Percentiles rank a stretch among this genome's conserved stretches.
Conservation (phyloP, 2,888 invertebrate genomes). For the Apodemia zela region DNA sequence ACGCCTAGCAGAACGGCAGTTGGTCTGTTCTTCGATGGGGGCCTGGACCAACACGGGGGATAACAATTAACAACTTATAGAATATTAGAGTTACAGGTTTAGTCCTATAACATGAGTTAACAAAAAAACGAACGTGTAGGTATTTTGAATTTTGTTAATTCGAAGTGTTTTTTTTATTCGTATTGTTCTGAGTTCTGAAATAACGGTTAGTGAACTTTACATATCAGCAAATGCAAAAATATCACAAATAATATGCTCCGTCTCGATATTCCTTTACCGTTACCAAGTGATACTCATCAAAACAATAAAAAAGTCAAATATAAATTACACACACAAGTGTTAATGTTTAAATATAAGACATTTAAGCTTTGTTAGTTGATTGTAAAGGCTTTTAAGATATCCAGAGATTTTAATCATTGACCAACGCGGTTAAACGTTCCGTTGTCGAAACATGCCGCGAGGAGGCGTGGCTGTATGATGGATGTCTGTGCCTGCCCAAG, state of each 20-base stretch:
- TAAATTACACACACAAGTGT: constrained; percentile 12
- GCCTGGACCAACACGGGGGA: too few species aligned
- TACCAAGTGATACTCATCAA: not conserved
- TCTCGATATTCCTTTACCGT: constrained; percentile 3
- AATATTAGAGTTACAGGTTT: too few species aligned
- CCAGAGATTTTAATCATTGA: constrained; percentile 57
- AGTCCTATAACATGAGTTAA: too few species aligned
- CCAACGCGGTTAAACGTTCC: constrained; percentile 41
- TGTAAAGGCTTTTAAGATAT: constrained; percentile 37
- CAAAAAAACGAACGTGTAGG: too few species aligned
- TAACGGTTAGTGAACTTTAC: not conserved
- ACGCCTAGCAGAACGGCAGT: too few species aligned
- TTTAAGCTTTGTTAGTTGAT: constrained; percentile 20
- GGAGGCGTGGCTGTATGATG: constrained; percentile 68
- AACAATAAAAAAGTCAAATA: constrained; percentile 12
- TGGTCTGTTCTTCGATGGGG: too few species aligned
- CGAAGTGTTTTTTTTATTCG: too few species aligned
- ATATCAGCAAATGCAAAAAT: not conserved
- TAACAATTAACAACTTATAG: too few species aligned
- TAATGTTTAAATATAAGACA: constrained; percentile 16
- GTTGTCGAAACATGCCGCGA: constrained; percentile 44
- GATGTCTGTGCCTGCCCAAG: constrained; percentile 53
- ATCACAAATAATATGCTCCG: not conserved
- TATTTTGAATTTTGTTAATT: not conserved
- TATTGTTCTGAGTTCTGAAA: not conserved